phyloP scores from a whole-genome alignment of 2,888 invertebrate genomes.

The Agrotis clavis region DNA sequence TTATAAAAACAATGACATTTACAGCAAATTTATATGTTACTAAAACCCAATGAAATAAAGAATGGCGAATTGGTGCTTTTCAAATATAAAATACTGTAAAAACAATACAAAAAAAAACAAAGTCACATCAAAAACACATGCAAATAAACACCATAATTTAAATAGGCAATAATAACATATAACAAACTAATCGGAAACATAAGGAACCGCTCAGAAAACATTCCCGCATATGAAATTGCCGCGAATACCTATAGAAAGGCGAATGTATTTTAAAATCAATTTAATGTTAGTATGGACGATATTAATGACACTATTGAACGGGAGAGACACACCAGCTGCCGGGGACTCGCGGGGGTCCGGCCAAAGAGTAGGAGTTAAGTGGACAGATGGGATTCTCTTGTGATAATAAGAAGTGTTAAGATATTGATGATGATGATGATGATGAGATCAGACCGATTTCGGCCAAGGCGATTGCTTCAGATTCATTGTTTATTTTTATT shows the following conservation, averaged over 20 bases:
- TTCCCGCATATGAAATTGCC: conserved; percentile 52
- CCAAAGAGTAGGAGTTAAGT: conserved; percentile 58
- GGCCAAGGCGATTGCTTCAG: too few relatives aligned
- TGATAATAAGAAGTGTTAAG: background rate
- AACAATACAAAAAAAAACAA: conserved; percentile 9
- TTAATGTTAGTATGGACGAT: conserved; percentile 68
- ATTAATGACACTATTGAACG: conserved; percentile 80
- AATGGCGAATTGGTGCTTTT: background rate
- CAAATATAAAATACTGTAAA: background rate
- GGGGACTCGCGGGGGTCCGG: conserved; percentile 76
- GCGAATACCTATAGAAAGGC: conserved; percentile 51
- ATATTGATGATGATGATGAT: too few relatives aligned
- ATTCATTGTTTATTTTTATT: too few relatives aligned
- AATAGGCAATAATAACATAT: conserved; percentile 30
- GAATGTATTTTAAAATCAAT: conserved; percentile 69
- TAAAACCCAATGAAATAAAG: too few relatives aligned
- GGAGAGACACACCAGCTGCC: conserved; percentile 76
- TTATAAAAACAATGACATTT: too few relatives aligned
- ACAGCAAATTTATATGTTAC: too few relatives aligned
- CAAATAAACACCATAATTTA: conserved; percentile 14
- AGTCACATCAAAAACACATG: background rate
- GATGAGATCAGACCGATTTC: too few relatives aligned
- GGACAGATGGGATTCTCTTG: conserved; percentile 26
- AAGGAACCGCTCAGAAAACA: conserved; percentile 46
- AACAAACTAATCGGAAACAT: conserved; percentile 40